Evolutionary conservation across 1,140 invertebrate species (phyloP), one percentile per base, ranked within the genome.

Genomic region (Drosophila subobscura): DNA sequence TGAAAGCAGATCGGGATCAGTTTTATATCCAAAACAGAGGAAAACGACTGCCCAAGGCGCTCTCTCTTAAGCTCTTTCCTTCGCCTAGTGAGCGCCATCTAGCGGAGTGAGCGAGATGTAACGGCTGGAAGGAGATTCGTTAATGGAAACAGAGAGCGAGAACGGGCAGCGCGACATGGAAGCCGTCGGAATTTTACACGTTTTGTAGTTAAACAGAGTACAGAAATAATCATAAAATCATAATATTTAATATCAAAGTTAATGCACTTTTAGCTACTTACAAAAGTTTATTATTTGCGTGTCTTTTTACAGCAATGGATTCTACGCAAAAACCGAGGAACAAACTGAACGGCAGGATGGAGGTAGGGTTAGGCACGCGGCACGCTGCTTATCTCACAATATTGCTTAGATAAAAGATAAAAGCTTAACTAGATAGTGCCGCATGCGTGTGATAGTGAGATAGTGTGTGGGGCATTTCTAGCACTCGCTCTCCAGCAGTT

Each of bases 401-500:
- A 46, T 5, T 29, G 44, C 23, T 22, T n/a, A 41, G 33, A 68
- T 68, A 68, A 55, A 47, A 23, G 37, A 68, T 56, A 70, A 45
- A 55, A 49, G 64, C 66, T 45, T 68, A 68, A 55, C 47, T 16
- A 46, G 63, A 68, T 68, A 68, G 55, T 49, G 41, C 33, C 29
- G 42, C 41, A 33, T 25, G 33, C 42, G 22, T 29, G 45, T n/a
- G n/a, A n/a, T n/a, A n/a, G n/a, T n/a, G 49, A 74, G 51, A 75
- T 67, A 60, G 54, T 61, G 49, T 23, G 55, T 33, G 63, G 2
- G 12, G 23, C 7, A 7, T 1, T 10, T 20, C 47, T 90, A 91
- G 59, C 89, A 91, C 50, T 91, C 89, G 68, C 89, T 91, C 50
- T 91, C 90, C 4, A 91, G 67, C 56, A 91, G 59, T 46, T 91